A percentile compares a stretch with the other conserved stretches of the same genome.
These are phyloP conservation scores for Ahaetulla prasina DNA, from an alignment of 2,113 vertebrate genomes.

Conservation along the genomic window DNA sequence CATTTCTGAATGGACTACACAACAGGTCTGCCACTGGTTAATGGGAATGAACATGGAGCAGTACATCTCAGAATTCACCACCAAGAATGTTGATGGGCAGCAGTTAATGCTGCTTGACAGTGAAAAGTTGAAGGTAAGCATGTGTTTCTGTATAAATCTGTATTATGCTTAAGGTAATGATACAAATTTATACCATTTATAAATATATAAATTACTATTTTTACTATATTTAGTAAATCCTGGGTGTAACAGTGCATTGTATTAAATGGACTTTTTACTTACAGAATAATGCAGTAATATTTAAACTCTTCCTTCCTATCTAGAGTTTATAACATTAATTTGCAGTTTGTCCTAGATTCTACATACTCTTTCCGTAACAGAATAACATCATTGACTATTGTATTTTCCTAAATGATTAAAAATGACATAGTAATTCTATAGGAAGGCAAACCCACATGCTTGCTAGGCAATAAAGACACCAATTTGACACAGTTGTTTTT, in stretches of 20 bases:
- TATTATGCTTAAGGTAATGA: background rate
- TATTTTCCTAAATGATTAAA: background rate
- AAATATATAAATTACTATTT: background rate
- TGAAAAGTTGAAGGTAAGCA: constrained; percentile 81
- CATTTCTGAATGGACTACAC: constrained; percentile 82
- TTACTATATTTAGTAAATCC: background rate
- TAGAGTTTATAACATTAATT: background rate
- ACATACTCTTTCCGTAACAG: background rate
- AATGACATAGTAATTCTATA: background rate
- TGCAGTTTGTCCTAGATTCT: background rate
- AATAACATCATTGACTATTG: background rate
- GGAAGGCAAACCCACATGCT: background rate
- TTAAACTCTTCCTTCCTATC: background rate
- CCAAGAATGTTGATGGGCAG: constrained; percentile 77
- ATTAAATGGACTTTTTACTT: background rate
- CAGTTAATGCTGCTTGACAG: constrained; percentile 83
- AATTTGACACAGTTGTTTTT: background rate
- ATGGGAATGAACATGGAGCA: constrained; percentile 90
- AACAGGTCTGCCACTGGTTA: constrained; percentile 85
- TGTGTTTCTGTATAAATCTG: background rate
- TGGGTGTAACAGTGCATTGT: background rate
- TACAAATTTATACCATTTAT: background rate
- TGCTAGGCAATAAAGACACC: background rate
- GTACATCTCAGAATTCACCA: constrained; percentile 80
- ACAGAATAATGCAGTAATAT: background rate